Base-by-base conservation (phyloP, 2,888 invertebrate species). In the Diplolepis rosae region DNA sequence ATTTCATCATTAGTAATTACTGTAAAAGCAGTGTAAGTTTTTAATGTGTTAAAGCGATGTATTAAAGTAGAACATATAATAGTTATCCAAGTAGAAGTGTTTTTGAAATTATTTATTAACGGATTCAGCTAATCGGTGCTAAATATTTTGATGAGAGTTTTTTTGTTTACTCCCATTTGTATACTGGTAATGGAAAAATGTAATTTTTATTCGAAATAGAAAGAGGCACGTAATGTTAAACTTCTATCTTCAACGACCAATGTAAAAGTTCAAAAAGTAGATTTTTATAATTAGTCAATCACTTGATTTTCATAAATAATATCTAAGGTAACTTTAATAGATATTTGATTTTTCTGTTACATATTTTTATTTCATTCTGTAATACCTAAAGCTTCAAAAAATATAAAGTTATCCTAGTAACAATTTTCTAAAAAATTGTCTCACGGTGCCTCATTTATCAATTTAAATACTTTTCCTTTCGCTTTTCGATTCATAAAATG, bases 21-120 rank as follows among this genome's bases (percentile, higher is more conserved):
- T 32, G 54, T 30, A 30, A 30, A 54, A 39, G 22, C 35, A 39
- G 24, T n/a, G n/a, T 61, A 39, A 22, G 35, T 39, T 39, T 61
- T 24, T 61, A 39, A 39, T 35, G 35, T n/a, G 35, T n/a, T 39
- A 27, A 39, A 39, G 24, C 61, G 39, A 61, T 61, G n/a, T 39
- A 61, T 61, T 35, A 61, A 61, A 61, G 61, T 61, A 61, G 61
- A 22, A 39, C 39, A 61, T 61, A 39, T 61, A 61, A 24, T 39
- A 9, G 39, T 61, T 61, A 27, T n/a, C 35, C 11, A 39, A 61
- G 7, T 39, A 18, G 11, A 9, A 54, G 13, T 61, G 22, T 32
- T 56, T 56, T 35, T 13, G 35, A 13, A 18, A 22, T 61, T 61
- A 27, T 39, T 61, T 61, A 22, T 39, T 9, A 35, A 39, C 39